Conservation (phyloP, 2,113 vertebrate genomes). For the Lepus americanus region DNA sequence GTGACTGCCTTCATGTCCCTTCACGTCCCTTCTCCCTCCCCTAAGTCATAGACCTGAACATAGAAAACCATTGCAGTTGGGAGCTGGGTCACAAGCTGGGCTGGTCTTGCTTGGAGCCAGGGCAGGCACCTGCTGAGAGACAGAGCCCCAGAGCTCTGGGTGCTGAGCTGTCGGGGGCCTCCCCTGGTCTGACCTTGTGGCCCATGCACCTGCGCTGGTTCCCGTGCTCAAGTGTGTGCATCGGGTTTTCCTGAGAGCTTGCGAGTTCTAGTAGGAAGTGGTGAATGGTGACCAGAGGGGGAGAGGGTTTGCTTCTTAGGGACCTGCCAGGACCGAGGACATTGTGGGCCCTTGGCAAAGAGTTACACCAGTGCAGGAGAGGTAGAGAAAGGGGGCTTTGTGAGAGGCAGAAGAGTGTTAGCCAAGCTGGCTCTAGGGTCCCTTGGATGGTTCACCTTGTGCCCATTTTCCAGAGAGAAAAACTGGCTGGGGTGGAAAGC, state of each 20-base stretch:
- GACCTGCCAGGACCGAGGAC: background rate
- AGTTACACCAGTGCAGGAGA: background rate
- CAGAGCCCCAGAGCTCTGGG: background rate
- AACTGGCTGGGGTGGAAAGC: background rate
- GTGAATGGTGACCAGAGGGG: rapidly evolving
- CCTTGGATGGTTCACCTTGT: rapidly evolving
- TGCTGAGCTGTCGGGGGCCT: background rate
- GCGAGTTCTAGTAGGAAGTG: background rate
- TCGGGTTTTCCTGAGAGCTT: background rate
- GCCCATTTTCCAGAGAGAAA: background rate
- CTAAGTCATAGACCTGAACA: background rate
- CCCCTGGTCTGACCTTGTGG: background rate
- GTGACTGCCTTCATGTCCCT: background rate
- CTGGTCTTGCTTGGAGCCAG: background rate
- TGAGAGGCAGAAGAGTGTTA: background rate
- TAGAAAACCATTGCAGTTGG: background rate
- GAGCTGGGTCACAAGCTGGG: background rate
- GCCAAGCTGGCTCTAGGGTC: background rate
- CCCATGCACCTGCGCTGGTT: background rate
- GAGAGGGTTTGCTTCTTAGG: background rate
- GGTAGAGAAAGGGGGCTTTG: background rate
- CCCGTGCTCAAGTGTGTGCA: background rate
- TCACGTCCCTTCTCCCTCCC: background rate
- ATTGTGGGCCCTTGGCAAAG: background rate
- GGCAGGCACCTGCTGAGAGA: background rate